Base-by-base conservation (phyloP, 2,113 vertebrate genomes). In the Malurus melanocephalus region DNA sequence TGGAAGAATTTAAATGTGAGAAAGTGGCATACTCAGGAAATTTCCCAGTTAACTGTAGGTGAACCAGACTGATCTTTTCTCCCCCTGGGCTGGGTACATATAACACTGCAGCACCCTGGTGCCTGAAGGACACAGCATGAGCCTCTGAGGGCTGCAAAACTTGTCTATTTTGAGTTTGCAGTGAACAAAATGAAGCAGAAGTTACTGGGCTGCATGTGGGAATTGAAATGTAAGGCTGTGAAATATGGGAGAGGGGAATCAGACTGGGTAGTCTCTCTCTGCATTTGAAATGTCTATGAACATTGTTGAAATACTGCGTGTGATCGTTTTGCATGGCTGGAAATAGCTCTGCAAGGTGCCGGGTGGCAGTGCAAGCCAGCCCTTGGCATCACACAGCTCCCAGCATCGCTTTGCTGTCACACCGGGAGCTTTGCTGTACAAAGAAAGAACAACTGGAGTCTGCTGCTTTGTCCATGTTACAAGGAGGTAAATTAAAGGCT, bases 401-500 rank as follows among this genome's bases (percentile, higher is more conserved):
- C 76, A 57, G 91, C 57, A 8, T 24, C 0, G 0, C 74, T 81
- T 42, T 15, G 32, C 75, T 33, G 49, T 43, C 80, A 74, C 82
- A 32, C 66, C 51, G 19, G 78, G 62, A 81, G 77, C 73, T 57
- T 51, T 49, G 49, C 56, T 51, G 51, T 11, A 43, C 83, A 69
- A 73, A 78, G 80, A 35, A 81, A 81, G 43, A 81, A 73, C 80
- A 72, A 27, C 33, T 48, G 77, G 77, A 94, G 80, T 60, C 92
- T 87, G 66, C 56, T 52, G 62, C 67, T 88, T 59, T 78, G 87
- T 56, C 80, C 20, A 0, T 33, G 75, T 38, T 79, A 55, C 56
- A 33, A 49, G 32, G 59, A 81, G 77, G 59, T 87, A 90, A 93
- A 93, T 93, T 81, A 94, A 93, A 88, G 79, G 53, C 51, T 78